A percentile compares a stretch with the other conserved stretches of the same genome.
These are phyloP conservation scores for Burhinus oedicnemus DNA, from an alignment of 2,113 vertebrate genomes.

Conservation along the genomic window DNA sequence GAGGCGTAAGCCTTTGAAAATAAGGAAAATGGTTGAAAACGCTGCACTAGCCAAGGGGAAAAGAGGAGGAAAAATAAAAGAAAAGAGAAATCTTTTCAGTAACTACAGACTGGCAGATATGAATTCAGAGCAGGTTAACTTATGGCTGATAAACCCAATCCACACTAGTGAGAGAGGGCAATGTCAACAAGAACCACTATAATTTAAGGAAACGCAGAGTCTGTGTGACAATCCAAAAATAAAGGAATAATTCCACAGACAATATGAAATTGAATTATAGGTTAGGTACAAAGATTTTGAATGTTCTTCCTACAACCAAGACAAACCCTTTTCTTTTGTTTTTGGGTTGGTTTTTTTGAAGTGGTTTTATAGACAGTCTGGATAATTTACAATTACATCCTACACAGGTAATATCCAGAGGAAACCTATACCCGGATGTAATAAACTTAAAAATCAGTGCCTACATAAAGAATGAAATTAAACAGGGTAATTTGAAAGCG, in stretches of 20 bases:
- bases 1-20: slow-evolving; percentile 56
- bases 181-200: background rate
- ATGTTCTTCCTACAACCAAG: background rate
- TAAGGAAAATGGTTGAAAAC: slow-evolving; percentile 46
- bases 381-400: background rate
- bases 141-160: background rate
- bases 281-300: background rate
- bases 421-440: background rate
- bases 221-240: background rate
- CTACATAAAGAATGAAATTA: background rate
- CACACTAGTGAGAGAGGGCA: background rate
- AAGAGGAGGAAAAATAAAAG: slow-evolving; percentile 31
- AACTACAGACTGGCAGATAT: slow-evolving; percentile 27
- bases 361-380: background rate
- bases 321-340: background rate
- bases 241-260: background rate
- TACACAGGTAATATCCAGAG: background rate
- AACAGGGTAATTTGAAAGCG: background rate
- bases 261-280: background rate
- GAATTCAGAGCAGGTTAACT: slow-evolving; percentile 47
- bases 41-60: slow-evolving; percentile 49
- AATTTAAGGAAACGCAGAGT: background rate
- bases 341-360: background rate
- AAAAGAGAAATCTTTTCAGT: slow-evolving; percentile 23
- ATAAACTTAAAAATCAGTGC: background rate